phyloP scores from a whole-genome alignment of 2,113 vertebrate genomes.

The Pontoporia blainvillei region DNA sequence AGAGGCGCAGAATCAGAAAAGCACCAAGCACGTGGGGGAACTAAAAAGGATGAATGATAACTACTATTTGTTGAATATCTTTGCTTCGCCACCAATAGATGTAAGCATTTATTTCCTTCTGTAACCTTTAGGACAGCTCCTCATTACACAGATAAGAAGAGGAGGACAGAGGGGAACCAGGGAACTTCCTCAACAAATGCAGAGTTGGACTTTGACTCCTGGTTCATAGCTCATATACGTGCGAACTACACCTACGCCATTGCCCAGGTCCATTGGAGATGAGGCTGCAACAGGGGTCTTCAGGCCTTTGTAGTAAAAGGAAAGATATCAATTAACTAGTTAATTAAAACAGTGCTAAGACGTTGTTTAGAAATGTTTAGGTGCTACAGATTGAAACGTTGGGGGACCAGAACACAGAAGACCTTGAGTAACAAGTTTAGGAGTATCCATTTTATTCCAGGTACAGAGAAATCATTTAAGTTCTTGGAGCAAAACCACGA shows the following conservation, averaged over 20 bases:
- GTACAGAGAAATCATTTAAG: background rate
- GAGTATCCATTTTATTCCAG: background rate
- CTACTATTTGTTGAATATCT: background rate
- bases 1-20: conserved; percentile 18
- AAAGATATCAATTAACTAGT: background rate
- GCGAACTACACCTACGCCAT: background rate
- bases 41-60: background rate
- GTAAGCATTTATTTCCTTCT: background rate
- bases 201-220: background rate
- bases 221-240: background rate
- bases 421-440: background rate
- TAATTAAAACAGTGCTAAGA: background rate
- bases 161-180: background rate
- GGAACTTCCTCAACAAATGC: background rate
- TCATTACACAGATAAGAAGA: background rate
- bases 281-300: background rate
- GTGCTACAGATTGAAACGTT: background rate
- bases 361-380: background rate
- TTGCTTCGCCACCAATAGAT: background rate
- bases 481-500: background rate
- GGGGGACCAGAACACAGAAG: background rate
- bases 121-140: background rate
- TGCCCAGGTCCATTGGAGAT: background rate
- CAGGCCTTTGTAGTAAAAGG: background rate
- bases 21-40: background rate